Percentiles rank a stretch among this genome's conserved stretches.
phyloP scores from a whole-genome alignment of 2,113 vertebrate genomes.

The Coregonus clupeaformis region DNA sequence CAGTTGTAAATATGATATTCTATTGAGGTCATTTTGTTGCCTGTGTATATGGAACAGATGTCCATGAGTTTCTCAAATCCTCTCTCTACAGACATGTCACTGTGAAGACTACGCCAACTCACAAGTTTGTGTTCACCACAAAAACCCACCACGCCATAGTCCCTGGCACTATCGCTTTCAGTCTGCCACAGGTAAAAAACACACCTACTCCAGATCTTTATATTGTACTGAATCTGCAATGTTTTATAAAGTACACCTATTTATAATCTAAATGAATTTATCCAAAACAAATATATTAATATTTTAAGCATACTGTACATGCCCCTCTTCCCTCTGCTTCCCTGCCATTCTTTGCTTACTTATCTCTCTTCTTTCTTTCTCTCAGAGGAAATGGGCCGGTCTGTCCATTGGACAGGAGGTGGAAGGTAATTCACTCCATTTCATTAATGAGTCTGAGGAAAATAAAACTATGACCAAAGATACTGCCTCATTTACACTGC shows the following conservation, averaged over 20 bases:
- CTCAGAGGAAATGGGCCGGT: constrained; percentile 95
- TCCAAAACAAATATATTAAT: too few relatives aligned
- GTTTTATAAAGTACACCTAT: background rate
- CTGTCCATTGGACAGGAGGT: constrained; percentile 97
- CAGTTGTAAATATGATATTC: too few relatives aligned
- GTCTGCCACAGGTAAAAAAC: constrained; percentile 89
- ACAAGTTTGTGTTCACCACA: constrained; percentile 91
- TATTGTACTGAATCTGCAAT: background rate
- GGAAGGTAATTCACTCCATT: constrained; percentile 73
- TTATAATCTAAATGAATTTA: background rate
- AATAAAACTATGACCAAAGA: background rate
- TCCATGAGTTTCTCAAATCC: background rate
- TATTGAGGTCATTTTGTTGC: too few relatives aligned
- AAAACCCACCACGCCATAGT: constrained; percentile 87
- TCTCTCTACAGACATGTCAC: constrained; percentile 81
- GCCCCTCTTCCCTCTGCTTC: background rate
- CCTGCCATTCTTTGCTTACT: background rate
- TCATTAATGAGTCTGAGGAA: background rate
- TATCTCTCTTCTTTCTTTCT: background rate
- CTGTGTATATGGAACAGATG: background rate
- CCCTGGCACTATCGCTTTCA: constrained; percentile 93
- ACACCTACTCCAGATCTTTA: background rate
- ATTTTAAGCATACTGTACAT: background rate
- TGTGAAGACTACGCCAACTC: constrained; percentile 91
- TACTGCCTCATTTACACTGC: background rate